phyloP scores from a whole-genome alignment of 2,888 invertebrate genomes.

The Tachystola acroxantha region DNA sequence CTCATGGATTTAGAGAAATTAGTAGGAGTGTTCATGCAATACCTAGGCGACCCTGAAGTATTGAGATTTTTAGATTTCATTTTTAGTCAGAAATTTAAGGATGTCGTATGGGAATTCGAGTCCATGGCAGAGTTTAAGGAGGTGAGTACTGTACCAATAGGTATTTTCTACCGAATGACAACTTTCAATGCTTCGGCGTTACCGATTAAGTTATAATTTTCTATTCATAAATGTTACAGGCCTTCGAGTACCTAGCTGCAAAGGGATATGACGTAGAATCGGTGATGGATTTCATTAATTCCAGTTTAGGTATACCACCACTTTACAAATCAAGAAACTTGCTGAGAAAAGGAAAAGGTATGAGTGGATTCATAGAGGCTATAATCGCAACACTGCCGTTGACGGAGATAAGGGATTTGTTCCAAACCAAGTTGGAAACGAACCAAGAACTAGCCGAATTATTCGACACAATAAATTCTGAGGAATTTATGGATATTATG shows the following conservation, averaged over 20 bases:
- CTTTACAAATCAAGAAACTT: slow-evolving; percentile 18
- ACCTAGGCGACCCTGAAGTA: slow-evolving; percentile 34
- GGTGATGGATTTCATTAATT: slow-evolving; percentile 27
- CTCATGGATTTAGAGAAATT: slow-evolving; percentile 31
- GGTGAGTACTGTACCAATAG: slow-evolving; percentile 20
- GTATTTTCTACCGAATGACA: background rate
- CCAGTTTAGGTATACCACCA: slow-evolving; percentile 24
- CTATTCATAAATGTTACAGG: slow-evolving; percentile 22
- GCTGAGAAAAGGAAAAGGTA: slow-evolving; percentile 18
- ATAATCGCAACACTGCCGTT: slow-evolving; percentile 27
- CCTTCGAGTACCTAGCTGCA: slow-evolving; percentile 23
- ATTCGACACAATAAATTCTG: slow-evolving; percentile 30
- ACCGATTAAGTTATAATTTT: background rate
- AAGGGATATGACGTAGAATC: slow-evolving; percentile 34
- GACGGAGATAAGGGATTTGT: slow-evolving; percentile 32
- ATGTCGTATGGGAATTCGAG: slow-evolving; percentile 30
- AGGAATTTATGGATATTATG: slow-evolving; percentile 35
- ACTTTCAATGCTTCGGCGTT: too few relatives aligned
- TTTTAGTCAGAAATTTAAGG: slow-evolving; percentile 27
- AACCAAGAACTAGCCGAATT: slow-evolving; percentile 28
- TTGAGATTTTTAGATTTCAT: slow-evolving; percentile 28
- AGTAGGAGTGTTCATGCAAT: slow-evolving; percentile 22
- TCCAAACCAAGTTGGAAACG: slow-evolving; percentile 32
- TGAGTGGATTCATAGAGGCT: slow-evolving; percentile 31
- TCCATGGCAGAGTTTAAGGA: slow-evolving; percentile 35